Evolutionary conservation across 92 coral and sea anemone genomes (phyloP).

Genomic region (Muricea muricata): DNA sequence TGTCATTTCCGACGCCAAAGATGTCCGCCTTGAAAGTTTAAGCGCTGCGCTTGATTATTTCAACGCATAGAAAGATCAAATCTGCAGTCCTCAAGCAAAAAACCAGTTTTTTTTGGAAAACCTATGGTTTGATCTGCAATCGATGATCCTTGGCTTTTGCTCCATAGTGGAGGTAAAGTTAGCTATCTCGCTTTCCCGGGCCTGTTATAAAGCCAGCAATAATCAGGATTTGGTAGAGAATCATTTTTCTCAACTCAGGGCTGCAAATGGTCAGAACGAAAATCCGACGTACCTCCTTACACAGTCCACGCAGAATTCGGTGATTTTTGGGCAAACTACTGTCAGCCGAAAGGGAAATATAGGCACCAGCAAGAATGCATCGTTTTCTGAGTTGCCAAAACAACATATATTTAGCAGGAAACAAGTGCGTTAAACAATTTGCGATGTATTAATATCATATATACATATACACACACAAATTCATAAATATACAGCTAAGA

Average conservation of each 20-base stretch:
- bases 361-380: background rate
- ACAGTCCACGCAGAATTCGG: background rate
- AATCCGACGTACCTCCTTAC: background rate
- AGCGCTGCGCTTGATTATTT: constrained; percentile 8
- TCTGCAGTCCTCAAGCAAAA: background rate
- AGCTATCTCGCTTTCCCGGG: background rate
- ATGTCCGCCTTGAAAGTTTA: background rate
- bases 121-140: constrained; percentile 3
- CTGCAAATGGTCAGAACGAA: background rate
- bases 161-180: background rate
- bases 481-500: no score
- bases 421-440: background rate
- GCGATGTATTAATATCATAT: no score
- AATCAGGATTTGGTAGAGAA: background rate
- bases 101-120: background rate
- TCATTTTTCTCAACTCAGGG: background rate
- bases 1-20: background rate
- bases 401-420: background rate
- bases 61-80: constrained; percentile 42
- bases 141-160: background rate
- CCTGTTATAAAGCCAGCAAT: background rate
- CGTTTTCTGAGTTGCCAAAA: background rate
- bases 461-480: no score
- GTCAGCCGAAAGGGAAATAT: background rate
- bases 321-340: background rate